Evolutionary conservation across 2,797 vertebrate genomes (phyloP), one percentile per base, ranked within the genome.

Genomic region (Fistularia tabacaria): DNA sequence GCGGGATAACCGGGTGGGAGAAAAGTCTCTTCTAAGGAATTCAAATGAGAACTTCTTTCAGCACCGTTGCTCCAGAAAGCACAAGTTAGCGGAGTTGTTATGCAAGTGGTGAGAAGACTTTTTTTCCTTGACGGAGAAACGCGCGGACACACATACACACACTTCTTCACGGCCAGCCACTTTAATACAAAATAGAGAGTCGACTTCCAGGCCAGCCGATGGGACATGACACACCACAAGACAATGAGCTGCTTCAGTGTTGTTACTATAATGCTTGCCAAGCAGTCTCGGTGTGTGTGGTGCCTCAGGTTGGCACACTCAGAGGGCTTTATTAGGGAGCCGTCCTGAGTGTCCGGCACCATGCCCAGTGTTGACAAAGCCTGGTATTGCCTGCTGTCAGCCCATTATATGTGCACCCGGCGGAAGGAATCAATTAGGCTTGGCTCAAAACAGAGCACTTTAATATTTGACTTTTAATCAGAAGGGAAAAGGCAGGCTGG

Each of bases 381-480:
- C 69, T 71, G 71, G 76, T 83, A 86, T 87, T 73, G 87, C 88
- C 87, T 87, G 88, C 87, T 90, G 88, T 90, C 89, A 87, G 84
- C 79, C 82, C 80, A 82, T 89, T 91, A 85, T 85, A 79, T 85
- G 88, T 75, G 86, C 80, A 76, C 75, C 62, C 65, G 59, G 83
- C 76, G 82, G 86, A 89, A 88, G 88, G 81, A 90, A 91, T 90
- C 88, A 90, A 90, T 91, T 89, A 90, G 76, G 76, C 70, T 38
- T 10, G 62, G 80, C 76, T 85, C 79, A 84, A 82, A 85, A 88
- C 85, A 83, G 71, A 82, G 73, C 83, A 84, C 81, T 89, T 87
- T 89, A 87, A 88, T 89, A 89, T 89, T 86, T 88, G 79, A 88
- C 86, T 87, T 87, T 81, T 87, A 88, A 88, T 90, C 84, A 84